These are phyloP conservation scores for Drosophila helvetica DNA, from an alignment of 2,888 invertebrate genomes.

Conservation along the genomic window DNA sequence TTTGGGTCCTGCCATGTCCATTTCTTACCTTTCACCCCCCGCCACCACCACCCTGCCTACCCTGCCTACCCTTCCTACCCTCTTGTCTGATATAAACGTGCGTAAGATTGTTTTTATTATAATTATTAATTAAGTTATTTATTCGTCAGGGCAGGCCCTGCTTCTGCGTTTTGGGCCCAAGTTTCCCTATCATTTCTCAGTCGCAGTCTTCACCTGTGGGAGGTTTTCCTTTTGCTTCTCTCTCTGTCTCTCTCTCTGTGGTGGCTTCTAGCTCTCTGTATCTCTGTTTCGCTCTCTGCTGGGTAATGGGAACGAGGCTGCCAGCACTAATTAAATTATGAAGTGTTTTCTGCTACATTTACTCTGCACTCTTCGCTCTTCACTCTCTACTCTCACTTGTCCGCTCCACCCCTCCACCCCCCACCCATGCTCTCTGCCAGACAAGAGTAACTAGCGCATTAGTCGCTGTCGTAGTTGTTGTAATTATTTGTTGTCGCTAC, in stretches of 20 bases:
- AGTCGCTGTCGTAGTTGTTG: slow-evolving; percentile 25
- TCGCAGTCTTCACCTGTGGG: neutral
- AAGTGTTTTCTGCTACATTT: slow-evolving; percentile 73
- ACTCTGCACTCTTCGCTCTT: slow-evolving; percentile 28
- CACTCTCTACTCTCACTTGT: neutral
- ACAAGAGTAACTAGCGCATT: slow-evolving; percentile 33
- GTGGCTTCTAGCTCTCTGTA: neutral
- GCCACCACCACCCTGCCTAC: no score
- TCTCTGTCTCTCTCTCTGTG: slow-evolving; percentile 10
- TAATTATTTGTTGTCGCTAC: slow-evolving; percentile 27
- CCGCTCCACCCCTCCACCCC: neutral
- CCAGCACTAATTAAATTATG: slow-evolving; percentile 74
- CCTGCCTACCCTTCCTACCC: slow-evolving; percentile 16
- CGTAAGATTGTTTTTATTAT: slow-evolving; percentile 62
- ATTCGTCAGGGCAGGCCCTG: neutral
- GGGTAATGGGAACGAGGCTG: slow-evolving; percentile 48
- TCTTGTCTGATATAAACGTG: slow-evolving; percentile 43
- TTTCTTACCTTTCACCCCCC: slow-evolving; percentile 18
- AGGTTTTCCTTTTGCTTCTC: neutral
- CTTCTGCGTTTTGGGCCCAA: neutral
- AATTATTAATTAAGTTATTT: slow-evolving; percentile 61
- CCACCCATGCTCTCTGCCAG: neutral
- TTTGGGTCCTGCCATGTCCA: neutral
- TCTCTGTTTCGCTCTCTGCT: slow-evolving; percentile 4
- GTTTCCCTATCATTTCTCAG: neutral